Base-by-base conservation (phyloP, 2,888 invertebrate genomes). In the Leucophora obtusa region DNA sequence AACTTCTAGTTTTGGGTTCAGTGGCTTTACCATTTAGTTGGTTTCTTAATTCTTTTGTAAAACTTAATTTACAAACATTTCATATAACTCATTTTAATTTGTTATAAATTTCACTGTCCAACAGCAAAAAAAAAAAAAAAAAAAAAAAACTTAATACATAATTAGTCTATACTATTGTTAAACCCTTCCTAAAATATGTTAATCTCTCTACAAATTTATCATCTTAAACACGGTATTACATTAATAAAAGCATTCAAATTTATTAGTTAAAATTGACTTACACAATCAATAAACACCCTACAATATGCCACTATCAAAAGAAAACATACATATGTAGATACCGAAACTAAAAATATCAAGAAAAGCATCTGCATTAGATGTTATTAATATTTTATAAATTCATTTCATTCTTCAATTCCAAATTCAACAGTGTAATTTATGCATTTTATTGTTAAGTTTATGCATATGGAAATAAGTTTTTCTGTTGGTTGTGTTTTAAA, bases 221-320 rank as follows among this genome's bases (percentile, higher is more conserved):
- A 71, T 60, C 24, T 24, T 47, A 7, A 66, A 60, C 71, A 54
- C 18, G 59, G 53, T 58, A 77, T 71, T 65, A 47, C 50, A 66
- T 53, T 77, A 77, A 71, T 71, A 66, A 54, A 60, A 77, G 70
- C 50, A n/a, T 53, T 35, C 3, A 54, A 66, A 77, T 77, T 71
- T 77, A 77, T 77, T 53, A 66, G 14, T n/a, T 14, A 7, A 60
- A 77, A 54, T 60, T 71, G 60, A 66, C 21, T 65, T 54, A 47
- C 21, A 65, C 62, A 56, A 69, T n/a, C 69, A n/a, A 38, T 58
- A 77, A 71, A 66, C 71, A 77, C 66, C 77, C 65, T 50, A 54
- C 77, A 71, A 28, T 38, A 47, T 33, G 47, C n/a, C 51, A 11
- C 47, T 18, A 17, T 38, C 28, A 28, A 28, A 28, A 28, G 28